phyloP scores from a whole-genome alignment of 2,888 invertebrate species.

The Omphaloscelis lunosa region DNA sequence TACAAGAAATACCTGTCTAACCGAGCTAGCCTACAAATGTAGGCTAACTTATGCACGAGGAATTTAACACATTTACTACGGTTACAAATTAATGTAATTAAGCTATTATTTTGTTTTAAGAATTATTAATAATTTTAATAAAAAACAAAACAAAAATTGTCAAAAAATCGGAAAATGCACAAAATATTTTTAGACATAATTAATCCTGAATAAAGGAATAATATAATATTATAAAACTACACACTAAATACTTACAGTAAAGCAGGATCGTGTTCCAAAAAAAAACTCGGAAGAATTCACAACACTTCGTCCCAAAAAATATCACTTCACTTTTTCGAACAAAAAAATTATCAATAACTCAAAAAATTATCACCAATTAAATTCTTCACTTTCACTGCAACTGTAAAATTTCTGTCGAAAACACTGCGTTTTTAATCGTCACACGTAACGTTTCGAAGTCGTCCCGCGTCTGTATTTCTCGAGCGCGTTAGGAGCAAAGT shows the following conservation, averaged over 20 bases:
- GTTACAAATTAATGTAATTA: not conserved
- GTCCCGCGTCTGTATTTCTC: conserved; percentile 49
- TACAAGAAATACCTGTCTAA: conserved; percentile 54
- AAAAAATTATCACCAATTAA: conserved; percentile 37
- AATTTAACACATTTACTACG: not conserved
- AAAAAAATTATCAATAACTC: conserved; percentile 37
- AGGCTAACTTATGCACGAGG: conserved; percentile 32
- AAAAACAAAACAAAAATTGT: not conserved
- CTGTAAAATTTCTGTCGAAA: conserved; percentile 38
- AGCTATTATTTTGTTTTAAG: not conserved
- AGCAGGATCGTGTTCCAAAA: conserved; percentile 43
- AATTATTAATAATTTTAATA: not conserved
- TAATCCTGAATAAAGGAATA: not conserved
- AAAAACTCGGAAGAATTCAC: conserved; percentile 40
- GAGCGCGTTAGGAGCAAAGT: conserved; percentile 20
- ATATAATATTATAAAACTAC: not conserved
- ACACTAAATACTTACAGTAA: conserved; percentile 53
- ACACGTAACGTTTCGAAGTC: conserved; percentile 44
- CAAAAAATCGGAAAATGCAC: rapidly evolving
- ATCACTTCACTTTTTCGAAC: conserved; percentile 59
- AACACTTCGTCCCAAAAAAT: conserved; percentile 52
- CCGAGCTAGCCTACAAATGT: conserved; percentile 29
- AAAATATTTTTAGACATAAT: not conserved
- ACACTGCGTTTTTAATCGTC: conserved; percentile 48
- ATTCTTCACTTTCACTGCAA: conserved; percentile 59